Evolutionary conservation across 2,888 invertebrate genomes (phyloP).

Genomic region (Tortricodes alternella): DNA sequence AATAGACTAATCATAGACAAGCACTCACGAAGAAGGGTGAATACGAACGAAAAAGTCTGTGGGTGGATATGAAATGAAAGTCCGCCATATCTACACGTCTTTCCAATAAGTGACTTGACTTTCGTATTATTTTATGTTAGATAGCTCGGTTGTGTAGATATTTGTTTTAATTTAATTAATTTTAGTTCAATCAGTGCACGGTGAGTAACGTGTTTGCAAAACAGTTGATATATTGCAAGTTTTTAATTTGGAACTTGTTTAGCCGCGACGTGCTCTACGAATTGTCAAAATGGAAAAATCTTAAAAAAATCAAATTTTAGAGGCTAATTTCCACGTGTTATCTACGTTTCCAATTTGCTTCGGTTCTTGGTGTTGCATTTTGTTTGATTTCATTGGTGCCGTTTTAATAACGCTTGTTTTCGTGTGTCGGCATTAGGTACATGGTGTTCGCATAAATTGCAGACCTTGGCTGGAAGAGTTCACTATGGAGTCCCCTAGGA

Average conservation of each 20-base stretch:
- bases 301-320: slow-evolving; percentile 52
- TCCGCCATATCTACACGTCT: slow-evolving; percentile 66
- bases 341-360: slow-evolving; percentile 39
- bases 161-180: slow-evolving; percentile 74
- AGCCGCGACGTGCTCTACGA: slow-evolving; percentile 68
- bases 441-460: slow-evolving; percentile 43
- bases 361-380: slow-evolving; percentile 40
- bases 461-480: slow-evolving; percentile 66
- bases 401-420: slow-evolving; percentile 32
- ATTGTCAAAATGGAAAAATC: slow-evolving; percentile 74
- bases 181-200: slow-evolving; percentile 66
- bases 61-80: slow-evolving; percentile 59
- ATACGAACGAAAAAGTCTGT: slow-evolving; percentile 44
- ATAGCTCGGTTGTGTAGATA: slow-evolving; percentile 69
- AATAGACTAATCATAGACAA: slow-evolving; percentile 38
- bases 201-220: slow-evolving; percentile 59
- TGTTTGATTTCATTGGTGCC: slow-evolving; percentile 36
- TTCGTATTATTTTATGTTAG: slow-evolving; percentile 76
- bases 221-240: slow-evolving; percentile 48
- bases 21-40: slow-evolving; percentile 48
- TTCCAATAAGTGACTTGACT: slow-evolving; percentile 77
- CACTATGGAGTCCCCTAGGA: slow-evolving; percentile 87
- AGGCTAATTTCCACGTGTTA: slow-evolving; percentile 49
- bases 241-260: slow-evolving; percentile 61
- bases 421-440: slow-evolving; percentile 47